Conservation (phyloP, 2,113 vertebrate genomes). For the Zapus hudsonius region DNA sequence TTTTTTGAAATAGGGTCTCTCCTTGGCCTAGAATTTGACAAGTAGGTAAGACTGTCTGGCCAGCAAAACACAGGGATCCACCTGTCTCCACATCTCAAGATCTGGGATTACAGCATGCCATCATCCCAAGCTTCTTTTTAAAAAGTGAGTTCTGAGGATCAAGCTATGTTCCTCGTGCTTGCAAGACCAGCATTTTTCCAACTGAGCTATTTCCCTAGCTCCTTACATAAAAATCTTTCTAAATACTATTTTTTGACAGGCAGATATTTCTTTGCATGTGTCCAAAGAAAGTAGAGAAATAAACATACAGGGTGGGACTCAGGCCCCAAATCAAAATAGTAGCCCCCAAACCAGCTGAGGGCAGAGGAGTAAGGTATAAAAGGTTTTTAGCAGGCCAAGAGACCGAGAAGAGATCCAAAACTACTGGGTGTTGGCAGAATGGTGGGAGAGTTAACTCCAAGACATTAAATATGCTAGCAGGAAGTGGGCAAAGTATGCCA, state of each 20-base stretch:
- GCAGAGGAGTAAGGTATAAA: not conserved
- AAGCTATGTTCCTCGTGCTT: too few species aligned
- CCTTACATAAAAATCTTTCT: not conserved
- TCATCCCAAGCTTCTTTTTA: too few species aligned
- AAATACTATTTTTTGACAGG: slow-evolving; percentile 26
- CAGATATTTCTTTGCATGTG: not conserved
- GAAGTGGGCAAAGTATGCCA: not conserved
- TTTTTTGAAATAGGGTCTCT: too few species aligned
- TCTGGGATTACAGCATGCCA: too few species aligned
- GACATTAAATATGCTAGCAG: not conserved
- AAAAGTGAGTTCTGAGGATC: too few species aligned
- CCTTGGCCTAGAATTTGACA: too few species aligned
- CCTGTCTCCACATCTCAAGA: too few species aligned
- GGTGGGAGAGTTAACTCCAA: not conserved
- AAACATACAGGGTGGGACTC: not conserved
- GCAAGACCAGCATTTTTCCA: too few species aligned
- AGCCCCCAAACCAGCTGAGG: not conserved
- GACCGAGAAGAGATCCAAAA: not conserved
- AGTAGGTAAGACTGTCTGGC: too few species aligned
- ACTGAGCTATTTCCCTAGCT: too few species aligned
- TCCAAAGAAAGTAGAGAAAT: not conserved
- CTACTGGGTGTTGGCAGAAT: not conserved
- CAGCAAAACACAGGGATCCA: too few species aligned
- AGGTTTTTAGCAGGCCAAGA: not conserved
- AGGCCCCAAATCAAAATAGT: not conserved